A percentile compares a stretch with the other conserved stretches of the same genome.
phyloP scores from a whole-genome alignment of 2,113 vertebrate genomes.

The Syrmaticus mikado region DNA sequence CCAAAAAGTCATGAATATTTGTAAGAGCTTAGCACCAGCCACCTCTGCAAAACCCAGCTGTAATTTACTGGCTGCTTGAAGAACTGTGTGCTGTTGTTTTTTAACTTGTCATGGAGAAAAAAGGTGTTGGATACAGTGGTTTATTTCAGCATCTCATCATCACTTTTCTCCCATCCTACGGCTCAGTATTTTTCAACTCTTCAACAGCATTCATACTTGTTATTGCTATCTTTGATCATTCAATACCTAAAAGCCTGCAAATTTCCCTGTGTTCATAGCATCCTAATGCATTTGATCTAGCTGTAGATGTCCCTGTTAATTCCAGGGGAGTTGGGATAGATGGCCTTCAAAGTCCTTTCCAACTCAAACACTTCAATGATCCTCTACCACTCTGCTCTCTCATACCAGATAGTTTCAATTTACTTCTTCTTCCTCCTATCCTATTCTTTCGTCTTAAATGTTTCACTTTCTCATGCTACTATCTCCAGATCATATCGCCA shows the following conservation, averaged over 20 bases:
- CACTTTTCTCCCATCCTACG: neutral
- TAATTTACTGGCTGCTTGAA: neutral
- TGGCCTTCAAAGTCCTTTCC: no score
- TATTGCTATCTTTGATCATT: neutral
- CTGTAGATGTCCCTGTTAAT: no score
- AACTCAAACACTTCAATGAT: no score
- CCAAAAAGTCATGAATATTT: neutral
- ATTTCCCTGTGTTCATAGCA: neutral
- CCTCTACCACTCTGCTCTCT: neutral
- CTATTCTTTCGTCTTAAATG: no score
- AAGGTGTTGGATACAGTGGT: fast-evolving
- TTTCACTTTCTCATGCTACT: neutral
- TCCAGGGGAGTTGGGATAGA: no score
- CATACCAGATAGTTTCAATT: neutral
- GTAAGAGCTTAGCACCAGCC: no score
- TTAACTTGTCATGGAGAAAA: neutral
- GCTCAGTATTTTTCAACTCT: neutral
- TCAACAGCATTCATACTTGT: neutral
- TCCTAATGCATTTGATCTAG: neutral
- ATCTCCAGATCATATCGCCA: neutral
- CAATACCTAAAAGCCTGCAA: neutral
- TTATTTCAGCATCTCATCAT: neutral
- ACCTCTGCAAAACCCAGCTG: neutral
- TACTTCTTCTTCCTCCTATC: neutral
- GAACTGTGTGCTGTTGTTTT: neutral